Evolutionary conservation across 2,797 vertebrate genomes (phyloP).

Genomic region (Poliocrania exsul): DNA sequence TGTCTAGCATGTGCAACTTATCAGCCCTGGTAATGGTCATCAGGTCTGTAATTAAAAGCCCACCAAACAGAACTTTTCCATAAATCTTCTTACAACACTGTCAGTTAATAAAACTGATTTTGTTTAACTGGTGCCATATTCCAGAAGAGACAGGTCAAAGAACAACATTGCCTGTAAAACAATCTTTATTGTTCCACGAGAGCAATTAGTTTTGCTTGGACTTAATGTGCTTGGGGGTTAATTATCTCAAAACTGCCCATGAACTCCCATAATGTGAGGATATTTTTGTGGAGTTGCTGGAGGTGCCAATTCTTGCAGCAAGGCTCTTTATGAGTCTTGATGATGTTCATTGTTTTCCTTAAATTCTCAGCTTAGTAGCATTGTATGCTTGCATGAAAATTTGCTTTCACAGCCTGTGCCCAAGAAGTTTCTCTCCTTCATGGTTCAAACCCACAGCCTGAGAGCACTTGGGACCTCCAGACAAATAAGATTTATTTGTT

Average conservation of each 20-base stretch:
- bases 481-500: neutral
- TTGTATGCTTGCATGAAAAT: neutral
- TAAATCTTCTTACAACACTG: constrained; percentile 37
- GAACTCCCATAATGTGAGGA: neutral
- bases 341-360: constrained; percentile 6
- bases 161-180: constrained; percentile 50
- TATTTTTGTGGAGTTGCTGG: neutral
- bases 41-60: constrained; percentile 10
- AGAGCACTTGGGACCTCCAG: neutral
- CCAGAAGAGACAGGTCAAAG: constrained; percentile 33
- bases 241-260: constrained; percentile 28
- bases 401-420: neutral
- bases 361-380: neutral
- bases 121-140: constrained; percentile 23
- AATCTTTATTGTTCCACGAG: constrained; percentile 18
- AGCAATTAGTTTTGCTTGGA: constrained; percentile 62
- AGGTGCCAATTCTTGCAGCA: constrained; percentile 1
- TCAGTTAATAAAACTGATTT: constrained; percentile 31
- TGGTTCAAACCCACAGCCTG: neutral
- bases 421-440: neutral
- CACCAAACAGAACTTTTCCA: neutral
- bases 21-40: neutral
- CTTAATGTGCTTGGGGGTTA: constrained; percentile 40
- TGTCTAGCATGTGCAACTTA: constrained; percentile 25
- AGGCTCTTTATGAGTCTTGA: neutral